These are phyloP conservation scores for Amblyjoppa fuscipennis DNA, from an alignment of 2,888 invertebrate species.

Conservation along the genomic window DNA sequence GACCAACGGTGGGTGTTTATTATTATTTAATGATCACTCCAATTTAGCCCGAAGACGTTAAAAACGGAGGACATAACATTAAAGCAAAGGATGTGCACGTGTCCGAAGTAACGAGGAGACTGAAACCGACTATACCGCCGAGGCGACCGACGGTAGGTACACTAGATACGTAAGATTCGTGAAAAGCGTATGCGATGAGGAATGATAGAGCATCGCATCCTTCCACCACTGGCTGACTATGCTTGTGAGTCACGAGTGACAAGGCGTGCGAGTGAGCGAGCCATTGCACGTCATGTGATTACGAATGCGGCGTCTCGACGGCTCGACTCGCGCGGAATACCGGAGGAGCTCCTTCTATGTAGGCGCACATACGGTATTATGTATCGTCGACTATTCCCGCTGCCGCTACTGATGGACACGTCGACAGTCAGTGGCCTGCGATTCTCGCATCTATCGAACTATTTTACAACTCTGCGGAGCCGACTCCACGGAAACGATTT, in stretches of 20 bases:
- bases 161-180: conserved; percentile 54
- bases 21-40: too few species aligned
- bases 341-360: conserved; percentile 42
- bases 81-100: neutral
- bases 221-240: conserved; percentile 62
- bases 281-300: conserved; percentile 73
- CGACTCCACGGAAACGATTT: neutral
- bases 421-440: conserved; percentile 3
- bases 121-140: conserved; percentile 39
- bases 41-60: neutral
- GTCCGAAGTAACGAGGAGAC: neutral
- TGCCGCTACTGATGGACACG: conserved; percentile 4
- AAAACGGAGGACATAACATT: neutral
- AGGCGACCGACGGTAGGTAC: conserved; percentile 34
- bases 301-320: conserved; percentile 73
- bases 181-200: conserved; percentile 54
- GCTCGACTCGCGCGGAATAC: conserved; percentile 60
- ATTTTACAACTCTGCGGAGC: neutral
- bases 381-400: neutral
- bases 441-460: neutral
- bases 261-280: conserved; percentile 64
- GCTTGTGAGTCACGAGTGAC: conserved; percentile 75
- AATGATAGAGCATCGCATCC: conserved; percentile 58
- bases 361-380: conserved; percentile 19
- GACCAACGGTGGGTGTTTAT: conserved; percentile 21